Conservation (phyloP, 1,140 invertebrate genomes). For the Drosophila mojavensis region DNA sequence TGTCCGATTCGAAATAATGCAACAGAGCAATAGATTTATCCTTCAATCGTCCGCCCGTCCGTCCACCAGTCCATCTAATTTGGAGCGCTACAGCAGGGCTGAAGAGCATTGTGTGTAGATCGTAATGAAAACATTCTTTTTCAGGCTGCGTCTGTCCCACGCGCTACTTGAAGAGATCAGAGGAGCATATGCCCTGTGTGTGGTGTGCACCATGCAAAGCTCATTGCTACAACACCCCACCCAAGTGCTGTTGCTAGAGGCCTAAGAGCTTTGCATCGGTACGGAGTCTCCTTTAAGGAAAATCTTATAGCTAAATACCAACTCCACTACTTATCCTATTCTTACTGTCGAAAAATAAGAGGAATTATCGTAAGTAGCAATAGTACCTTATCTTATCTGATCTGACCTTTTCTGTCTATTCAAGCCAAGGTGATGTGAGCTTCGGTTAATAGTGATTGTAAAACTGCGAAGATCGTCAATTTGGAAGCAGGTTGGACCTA, state of each 20-base stretch:
- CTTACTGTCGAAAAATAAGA: too few relatives aligned
- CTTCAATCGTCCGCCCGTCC: too few relatives aligned
- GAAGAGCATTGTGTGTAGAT: too few relatives aligned
- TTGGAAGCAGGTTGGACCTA: constrained; percentile 44
- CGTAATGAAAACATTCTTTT: neutral
- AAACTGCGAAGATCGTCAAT: neutral
- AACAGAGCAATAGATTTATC: too few relatives aligned
- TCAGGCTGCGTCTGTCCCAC: neutral
- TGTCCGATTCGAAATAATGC: too few relatives aligned
- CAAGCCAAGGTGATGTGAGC: too few relatives aligned
- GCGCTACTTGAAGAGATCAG: constrained; percentile 7
- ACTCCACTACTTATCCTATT: neutral
- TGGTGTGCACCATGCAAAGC: constrained; percentile 79
- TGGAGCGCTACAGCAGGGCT: too few relatives aligned
- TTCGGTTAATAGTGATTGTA: neutral
- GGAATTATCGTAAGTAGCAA: too few relatives aligned
- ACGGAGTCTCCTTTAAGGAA: neutral
- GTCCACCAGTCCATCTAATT: too few relatives aligned
- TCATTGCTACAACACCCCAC: constrained; percentile 77
- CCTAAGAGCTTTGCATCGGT: neutral
- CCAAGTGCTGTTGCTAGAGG: constrained; percentile 5
- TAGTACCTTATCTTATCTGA: too few relatives aligned
- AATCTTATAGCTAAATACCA: neutral
- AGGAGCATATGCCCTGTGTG: constrained; percentile 47
- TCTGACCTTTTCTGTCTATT: too few relatives aligned